These are phyloP conservation scores for Mythimna impura DNA, from an alignment of 2,888 invertebrate species.

Conservation along the genomic window DNA sequence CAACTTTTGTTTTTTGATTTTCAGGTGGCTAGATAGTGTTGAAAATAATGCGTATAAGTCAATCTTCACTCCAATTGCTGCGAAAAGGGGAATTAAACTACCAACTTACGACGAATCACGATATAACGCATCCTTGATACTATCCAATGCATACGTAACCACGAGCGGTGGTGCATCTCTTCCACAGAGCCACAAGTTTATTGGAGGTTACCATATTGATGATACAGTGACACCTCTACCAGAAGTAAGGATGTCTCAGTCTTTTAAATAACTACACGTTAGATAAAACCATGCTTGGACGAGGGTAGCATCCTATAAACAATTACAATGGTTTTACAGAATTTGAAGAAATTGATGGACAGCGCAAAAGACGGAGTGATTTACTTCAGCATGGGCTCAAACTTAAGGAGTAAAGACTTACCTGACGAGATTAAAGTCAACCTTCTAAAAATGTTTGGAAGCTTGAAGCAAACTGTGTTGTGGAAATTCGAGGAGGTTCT, in stretches of 20 bases:
- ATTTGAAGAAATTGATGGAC: conserved; percentile 82
- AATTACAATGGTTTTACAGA: conserved; percentile 64
- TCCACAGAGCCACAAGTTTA: conserved; percentile 76
- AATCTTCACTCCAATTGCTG: conserved; percentile 64
- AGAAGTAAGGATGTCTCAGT: conserved; percentile 59
- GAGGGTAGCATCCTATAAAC: background rate
- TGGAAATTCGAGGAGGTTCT: conserved; percentile 85
- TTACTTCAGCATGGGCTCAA: conserved; percentile 88
- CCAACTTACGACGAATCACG: conserved; percentile 70
- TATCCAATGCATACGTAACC: conserved; percentile 78
- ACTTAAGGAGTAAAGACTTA: conserved; percentile 77
- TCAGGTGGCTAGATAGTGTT: conserved; percentile 21
- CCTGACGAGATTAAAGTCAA: conserved; percentile 73
- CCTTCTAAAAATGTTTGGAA: conserved; percentile 79
- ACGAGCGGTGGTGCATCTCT: conserved; percentile 68
- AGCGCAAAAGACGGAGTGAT: conserved; percentile 83
- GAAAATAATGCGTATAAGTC: conserved; percentile 53
- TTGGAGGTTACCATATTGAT: conserved; percentile 81
- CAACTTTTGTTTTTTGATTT: background rate
- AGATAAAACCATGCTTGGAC: too few species aligned
- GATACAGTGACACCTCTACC: conserved; percentile 74
- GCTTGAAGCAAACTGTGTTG: conserved; percentile 84
- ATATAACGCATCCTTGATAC: conserved; percentile 76
- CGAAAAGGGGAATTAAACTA: conserved; percentile 68
- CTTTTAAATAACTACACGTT: background rate